phyloP scores from a whole-genome alignment of 2,888 invertebrate genomes.

The Unio pictorum region DNA sequence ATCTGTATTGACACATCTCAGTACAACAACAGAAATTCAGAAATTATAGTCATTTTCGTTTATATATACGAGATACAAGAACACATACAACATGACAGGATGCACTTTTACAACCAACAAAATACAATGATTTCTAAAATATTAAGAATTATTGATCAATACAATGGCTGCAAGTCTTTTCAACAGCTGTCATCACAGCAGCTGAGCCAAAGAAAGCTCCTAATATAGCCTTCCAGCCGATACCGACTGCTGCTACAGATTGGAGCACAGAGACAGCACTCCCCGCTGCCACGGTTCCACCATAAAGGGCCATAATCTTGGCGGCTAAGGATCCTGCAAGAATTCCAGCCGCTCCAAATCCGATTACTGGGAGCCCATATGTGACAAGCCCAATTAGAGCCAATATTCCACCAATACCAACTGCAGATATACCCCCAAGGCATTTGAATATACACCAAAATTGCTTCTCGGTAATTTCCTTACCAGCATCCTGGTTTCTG shows the following conservation, averaged over 20 bases:
- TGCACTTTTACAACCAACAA: too few species aligned
- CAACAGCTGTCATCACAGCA: neutral
- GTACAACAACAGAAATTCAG: too few species aligned
- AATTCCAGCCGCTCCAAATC: neutral
- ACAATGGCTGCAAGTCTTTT: neutral
- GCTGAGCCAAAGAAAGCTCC: neutral
- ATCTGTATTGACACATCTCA: too few species aligned
- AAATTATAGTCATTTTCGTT: too few species aligned
- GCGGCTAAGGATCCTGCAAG: neutral
- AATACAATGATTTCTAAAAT: too few species aligned
- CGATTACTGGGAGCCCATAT: neutral
- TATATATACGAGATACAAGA: too few species aligned
- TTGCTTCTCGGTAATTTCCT: neutral
- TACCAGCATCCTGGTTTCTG: too few species aligned
- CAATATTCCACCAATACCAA: neutral
- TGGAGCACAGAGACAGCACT: neutral
- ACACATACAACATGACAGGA: too few species aligned
- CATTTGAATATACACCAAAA: conserved; percentile 8
- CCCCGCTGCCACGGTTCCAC: neutral
- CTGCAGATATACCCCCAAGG: conserved; percentile 1
- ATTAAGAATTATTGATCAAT: too few species aligned
- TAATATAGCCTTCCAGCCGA: neutral
- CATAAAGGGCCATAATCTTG: neutral
- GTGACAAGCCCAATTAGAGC: neutral
- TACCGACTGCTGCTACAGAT: neutral